A percentile compares a stretch with the other conserved stretches of the same genome.
Evolutionary conservation across 2,113 vertebrate species (phyloP).

Genomic region (Misgurnus anguillicaudatus): DNA sequence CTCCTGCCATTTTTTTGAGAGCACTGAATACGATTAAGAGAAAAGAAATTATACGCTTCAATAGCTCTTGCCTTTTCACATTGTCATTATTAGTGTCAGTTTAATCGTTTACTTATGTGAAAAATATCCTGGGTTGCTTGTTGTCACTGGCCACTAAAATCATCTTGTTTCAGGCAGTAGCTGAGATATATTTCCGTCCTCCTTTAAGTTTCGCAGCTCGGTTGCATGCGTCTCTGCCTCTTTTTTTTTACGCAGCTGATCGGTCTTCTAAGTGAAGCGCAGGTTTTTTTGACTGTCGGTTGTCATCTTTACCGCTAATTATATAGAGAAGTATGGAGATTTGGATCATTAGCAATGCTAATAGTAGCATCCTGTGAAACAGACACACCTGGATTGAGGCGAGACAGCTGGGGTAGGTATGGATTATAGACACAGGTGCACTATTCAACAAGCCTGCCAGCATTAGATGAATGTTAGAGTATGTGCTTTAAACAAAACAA

Average conservation of each 20-base stretch:
- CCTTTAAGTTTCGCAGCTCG: neutral
- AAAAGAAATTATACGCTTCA: conserved; percentile 1
- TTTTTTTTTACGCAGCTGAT: conserved; percentile 24
- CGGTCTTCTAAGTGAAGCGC: neutral
- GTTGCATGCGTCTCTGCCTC: neutral
- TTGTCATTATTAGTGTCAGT: conserved; percentile 16
- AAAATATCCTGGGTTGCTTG: neutral
- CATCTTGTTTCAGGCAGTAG: neutral
- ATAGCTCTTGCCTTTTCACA: conserved; percentile 25
- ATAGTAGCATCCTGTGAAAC: conserved; percentile 58
- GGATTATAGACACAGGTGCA: conserved; percentile 58
- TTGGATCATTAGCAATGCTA: conserved; percentile 60
- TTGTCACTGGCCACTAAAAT: neutral
- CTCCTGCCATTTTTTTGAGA: conserved; percentile 35
- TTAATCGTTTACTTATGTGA: conserved; percentile 8
- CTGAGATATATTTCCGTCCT: neutral
- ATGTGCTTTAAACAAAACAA: conserved; percentile 26
- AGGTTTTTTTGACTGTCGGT: conserved; percentile 35
- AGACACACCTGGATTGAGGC: conserved; percentile 57
- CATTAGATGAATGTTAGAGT: conserved; percentile 24
- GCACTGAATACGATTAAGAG: conserved; percentile 29
- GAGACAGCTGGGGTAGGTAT: conserved; percentile 59
- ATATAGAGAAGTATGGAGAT: conserved; percentile 59
- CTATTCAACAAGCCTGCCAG: conserved; percentile 44
- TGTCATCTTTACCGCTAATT: conserved; percentile 59